phyloP scores from a whole-genome alignment of 2,888 invertebrate species.

The Tetragonisca angustula region DNA sequence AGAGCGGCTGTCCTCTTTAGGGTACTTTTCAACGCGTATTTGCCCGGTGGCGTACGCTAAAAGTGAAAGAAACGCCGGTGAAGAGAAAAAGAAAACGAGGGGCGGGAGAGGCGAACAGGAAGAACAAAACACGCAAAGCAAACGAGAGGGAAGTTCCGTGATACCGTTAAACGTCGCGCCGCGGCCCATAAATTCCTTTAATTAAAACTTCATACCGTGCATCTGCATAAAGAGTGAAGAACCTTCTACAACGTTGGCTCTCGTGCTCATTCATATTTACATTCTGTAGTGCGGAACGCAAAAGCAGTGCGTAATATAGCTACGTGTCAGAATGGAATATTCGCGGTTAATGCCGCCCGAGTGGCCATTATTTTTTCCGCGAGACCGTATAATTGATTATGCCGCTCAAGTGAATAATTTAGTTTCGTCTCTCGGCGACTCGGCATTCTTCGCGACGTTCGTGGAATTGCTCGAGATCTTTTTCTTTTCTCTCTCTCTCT shows the following conservation, averaged over 20 bases:
- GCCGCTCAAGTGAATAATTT: background rate
- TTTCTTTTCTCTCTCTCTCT: background rate
- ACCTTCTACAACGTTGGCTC: constrained; percentile 48
- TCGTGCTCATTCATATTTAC: constrained; percentile 69
- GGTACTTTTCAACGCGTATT: constrained; percentile 8
- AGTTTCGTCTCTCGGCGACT: background rate
- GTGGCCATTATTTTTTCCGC: constrained; percentile 26
- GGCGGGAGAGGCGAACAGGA: constrained; percentile 35
- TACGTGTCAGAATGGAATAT: constrained; percentile 26
- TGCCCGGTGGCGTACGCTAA: constrained; percentile 8
- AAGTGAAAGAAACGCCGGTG: constrained; percentile 21
- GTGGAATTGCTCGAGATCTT: too few species aligned
- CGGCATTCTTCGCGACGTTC: background rate
- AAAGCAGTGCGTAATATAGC: constrained; percentile 45
- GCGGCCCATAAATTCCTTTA: constrained; percentile 73
- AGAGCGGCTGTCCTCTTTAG: constrained; percentile 11
- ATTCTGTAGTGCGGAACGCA: constrained; percentile 39
- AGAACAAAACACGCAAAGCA: constrained; percentile 38
- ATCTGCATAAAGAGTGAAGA: constrained; percentile 68
- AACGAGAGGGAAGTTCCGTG: constrained; percentile 60
- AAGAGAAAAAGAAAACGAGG: background rate
- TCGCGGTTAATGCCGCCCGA: constrained; percentile 21
- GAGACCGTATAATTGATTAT: constrained; percentile 2
- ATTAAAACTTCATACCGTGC: constrained; percentile 73
- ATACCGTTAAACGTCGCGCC: constrained; percentile 66